A percentile compares a stretch with the other conserved stretches of the same genome.
Conservation (phyloP, 2,113 vertebrate genomes). For the Ceyx cyanopectus region DNA sequence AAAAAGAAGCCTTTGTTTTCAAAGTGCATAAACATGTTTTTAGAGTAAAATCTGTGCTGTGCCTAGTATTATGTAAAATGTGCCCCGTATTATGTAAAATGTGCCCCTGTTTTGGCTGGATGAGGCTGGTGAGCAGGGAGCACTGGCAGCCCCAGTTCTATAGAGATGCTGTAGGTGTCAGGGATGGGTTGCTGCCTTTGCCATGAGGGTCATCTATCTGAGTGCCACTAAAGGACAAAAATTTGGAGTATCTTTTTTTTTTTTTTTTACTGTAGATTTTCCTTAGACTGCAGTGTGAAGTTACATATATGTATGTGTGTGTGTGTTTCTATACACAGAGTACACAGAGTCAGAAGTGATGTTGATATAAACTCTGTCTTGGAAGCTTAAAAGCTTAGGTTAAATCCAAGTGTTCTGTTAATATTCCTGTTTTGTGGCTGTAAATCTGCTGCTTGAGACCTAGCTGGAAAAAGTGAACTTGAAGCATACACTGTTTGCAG, state of each 20-base stretch:
- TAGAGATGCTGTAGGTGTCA: not conserved
- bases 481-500: not conserved
- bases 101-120: not conserved
- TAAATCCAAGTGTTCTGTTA: not conserved
- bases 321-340: not conserved
- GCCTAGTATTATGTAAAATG: rapidly evolving
- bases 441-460: not conserved
- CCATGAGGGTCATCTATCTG: not conserved
- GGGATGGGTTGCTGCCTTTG: not conserved
- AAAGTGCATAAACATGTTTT: not conserved
- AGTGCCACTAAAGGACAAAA: not conserved
- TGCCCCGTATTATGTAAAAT: rapidly evolving
- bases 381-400: not conserved
- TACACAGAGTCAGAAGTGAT: not conserved
- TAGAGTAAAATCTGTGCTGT: not conserved
- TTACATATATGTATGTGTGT: rapidly evolving
- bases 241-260: not conserved
- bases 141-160: no score
- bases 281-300: not conserved
- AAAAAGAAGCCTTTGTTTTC: not conserved
- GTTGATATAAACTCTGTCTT: not conserved
- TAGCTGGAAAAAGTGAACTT: not conserved
- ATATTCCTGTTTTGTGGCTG: rapidly evolving
- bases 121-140: not conserved
- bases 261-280: not conserved